Base-by-base conservation (phyloP, 2,888 invertebrate genomes). In the Euphydryas editha region DNA sequence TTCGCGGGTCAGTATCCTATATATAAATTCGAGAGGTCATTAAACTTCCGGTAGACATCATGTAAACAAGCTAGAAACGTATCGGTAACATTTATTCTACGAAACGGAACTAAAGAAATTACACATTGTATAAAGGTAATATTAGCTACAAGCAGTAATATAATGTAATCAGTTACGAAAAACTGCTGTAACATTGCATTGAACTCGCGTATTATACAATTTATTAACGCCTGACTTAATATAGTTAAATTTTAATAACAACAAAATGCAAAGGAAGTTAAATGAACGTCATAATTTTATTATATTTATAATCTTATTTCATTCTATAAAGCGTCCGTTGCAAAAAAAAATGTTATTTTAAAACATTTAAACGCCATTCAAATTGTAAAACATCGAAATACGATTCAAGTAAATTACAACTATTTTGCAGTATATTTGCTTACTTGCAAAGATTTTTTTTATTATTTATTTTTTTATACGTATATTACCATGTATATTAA, bases 131-230 rank as follows among this genome's bases (percentile, higher is more conserved):
- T 62, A 64, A 69, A 30, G 51, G 54, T 60, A 57, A 54, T 18
- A 55, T 47, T 56, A 17, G 49, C 58, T 58, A 60, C 66, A 17
- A 44, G 39, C 46, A 18, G 21, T 46, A 68, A 61, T 57, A 62
- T 69, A 62, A 64, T 65, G 44, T 59, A 59, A 49, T 59, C 54
- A 59, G 36, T 49, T 56, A 59, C 47, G 54, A 66, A 57, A 60
- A 66, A 59, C 39, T 39, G 13, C 58, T 54, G 54, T 54, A 56
- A 56, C 18, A 47, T 56, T 60, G 54, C 39, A 67, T 42, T 21
- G 49, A 63, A 59, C 46, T 36, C 15, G n/a, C 17, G 37, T 36
- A 64, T 70, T 71, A 74, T 73, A 76, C 68, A 70, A 72, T 68
- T 58, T 58, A 59, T 49, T 63, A 57, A 67, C 39, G 57, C 59